Percentiles rank a stretch among this genome's conserved stretches.
Evolutionary conservation across 2,113 vertebrate species (phyloP).

Genomic region (Siphamia tubifer): DNA sequence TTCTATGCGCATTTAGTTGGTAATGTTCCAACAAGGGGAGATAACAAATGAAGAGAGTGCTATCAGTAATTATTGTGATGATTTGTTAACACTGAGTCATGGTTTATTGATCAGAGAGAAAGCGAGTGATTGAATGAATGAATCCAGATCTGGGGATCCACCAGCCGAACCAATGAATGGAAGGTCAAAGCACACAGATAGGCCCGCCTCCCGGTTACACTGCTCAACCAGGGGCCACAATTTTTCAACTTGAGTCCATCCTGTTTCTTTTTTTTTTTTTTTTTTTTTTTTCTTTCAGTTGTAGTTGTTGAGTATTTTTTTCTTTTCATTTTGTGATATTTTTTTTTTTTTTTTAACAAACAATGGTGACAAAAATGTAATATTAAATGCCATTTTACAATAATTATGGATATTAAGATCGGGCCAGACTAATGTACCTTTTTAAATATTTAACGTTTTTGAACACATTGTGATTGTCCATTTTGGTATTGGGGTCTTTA

Average conservation of each 20-base stretch:
- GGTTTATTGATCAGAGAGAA: conserved; percentile 73
- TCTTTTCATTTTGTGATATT: conserved; percentile 59
- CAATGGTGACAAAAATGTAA: conserved; percentile 55
- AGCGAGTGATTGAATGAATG: conserved; percentile 70
- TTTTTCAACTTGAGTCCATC: conserved; percentile 71
- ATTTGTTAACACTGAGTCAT: conserved; percentile 79
- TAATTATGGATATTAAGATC: conserved; percentile 54
- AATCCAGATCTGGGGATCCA: conserved; percentile 78
- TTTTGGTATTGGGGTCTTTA: conserved; percentile 47
- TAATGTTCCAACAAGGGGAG: conserved; percentile 58
- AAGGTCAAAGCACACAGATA: conserved; percentile 81
- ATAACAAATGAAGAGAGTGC: conserved; percentile 61
- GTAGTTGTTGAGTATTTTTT: conserved; percentile 69
- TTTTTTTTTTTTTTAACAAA: conserved; percentile 60
- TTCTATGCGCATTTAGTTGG: conserved; percentile 60
- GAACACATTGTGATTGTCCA: conserved; percentile 49
- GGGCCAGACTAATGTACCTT: conserved; percentile 52
- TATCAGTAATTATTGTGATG: conserved; percentile 82
- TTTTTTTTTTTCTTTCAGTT: conserved; percentile 36
- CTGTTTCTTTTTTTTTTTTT: conserved; percentile 30
- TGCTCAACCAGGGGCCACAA: conserved; percentile 71
- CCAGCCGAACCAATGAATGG: conserved; percentile 80
- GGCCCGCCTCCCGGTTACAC: conserved; percentile 72
- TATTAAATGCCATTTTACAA: conserved; percentile 58
- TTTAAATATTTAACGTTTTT: conserved; percentile 41